Percentiles rank a stretch among this genome's conserved stretches.
These are phyloP conservation scores for Beaufortia kweichowensis DNA, from an alignment of 2,113 vertebrate species.

Conservation along the genomic window DNA sequence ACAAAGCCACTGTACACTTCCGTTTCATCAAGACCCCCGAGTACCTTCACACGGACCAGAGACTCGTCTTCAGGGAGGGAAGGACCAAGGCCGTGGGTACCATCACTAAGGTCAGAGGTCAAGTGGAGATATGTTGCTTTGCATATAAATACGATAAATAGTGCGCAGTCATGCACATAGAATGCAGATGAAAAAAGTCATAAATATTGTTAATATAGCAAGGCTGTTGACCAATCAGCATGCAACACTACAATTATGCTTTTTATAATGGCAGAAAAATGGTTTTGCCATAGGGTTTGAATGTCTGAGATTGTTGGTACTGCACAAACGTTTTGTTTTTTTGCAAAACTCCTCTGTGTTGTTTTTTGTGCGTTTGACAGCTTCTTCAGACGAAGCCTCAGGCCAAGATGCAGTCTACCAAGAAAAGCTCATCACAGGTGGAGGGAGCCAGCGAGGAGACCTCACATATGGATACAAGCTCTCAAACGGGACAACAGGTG, in stretches of 20 bases:
- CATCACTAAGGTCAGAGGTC: slow-evolving; percentile 83
- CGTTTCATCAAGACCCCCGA: slow-evolving; percentile 90
- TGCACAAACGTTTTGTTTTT: neutral
- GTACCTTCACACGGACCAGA: slow-evolving; percentile 84
- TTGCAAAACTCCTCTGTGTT: neutral
- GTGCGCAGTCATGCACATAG: no score
- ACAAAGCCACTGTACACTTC: slow-evolving; percentile 86
- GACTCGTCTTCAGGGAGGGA: slow-evolving; percentile 86
- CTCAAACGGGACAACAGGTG: slow-evolving; percentile 70
- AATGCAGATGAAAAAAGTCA: no score
- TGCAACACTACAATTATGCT: no score
- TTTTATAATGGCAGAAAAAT: no score
- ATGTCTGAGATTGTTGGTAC: no score
- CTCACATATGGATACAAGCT: slow-evolving; percentile 60
- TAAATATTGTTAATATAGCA: no score
- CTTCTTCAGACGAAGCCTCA: slow-evolving; percentile 91
- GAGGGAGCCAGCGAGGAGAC: slow-evolving; percentile 62
- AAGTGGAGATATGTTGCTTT: neutral
- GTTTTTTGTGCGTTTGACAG: slow-evolving; percentile 61
- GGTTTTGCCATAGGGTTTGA: no score
- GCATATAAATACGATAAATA: no score
- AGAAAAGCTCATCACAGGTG: slow-evolving; percentile 75
- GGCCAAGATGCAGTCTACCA: slow-evolving; percentile 87
- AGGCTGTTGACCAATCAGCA: no score
- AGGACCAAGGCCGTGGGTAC: slow-evolving; percentile 88